Percentiles rank a stretch among this genome's conserved stretches.
Evolutionary conservation across 2,888 invertebrate genomes (phyloP).

Genomic region (Hoplodrina blanda): DNA sequence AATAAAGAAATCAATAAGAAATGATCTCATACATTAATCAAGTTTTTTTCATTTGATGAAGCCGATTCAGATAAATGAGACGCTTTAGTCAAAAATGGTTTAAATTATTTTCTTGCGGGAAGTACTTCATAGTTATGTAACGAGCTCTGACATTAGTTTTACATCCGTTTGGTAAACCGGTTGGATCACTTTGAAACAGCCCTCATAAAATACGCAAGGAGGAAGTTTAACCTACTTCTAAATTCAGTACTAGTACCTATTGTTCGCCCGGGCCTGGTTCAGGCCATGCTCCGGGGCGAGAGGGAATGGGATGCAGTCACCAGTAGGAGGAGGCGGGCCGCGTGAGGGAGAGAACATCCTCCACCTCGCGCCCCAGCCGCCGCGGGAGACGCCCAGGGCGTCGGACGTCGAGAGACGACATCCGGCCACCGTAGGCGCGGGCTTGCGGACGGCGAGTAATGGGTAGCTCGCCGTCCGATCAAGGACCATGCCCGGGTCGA

Average conservation of each 20-base stretch:
- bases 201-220: not conserved
- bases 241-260: not conserved
- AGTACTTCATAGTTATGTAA: slow-evolving; percentile 9
- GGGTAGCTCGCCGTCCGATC: too few relatives aligned
- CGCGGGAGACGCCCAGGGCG: too few relatives aligned
- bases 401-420: too few relatives aligned
- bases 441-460: too few relatives aligned
- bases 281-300: too few relatives aligned
- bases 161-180: slow-evolving; percentile 15
- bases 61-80: slow-evolving; percentile 22
- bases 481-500: too few relatives aligned
- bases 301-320: too few relatives aligned
- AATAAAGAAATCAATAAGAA: slow-evolving; percentile 39
- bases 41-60: slow-evolving; percentile 31
- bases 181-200: not conserved
- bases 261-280: too few relatives aligned
- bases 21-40: slow-evolving; percentile 21
- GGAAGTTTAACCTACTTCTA: not conserved
- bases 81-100: slow-evolving; percentile 18
- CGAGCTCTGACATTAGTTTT: not conserved
- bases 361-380: too few relatives aligned
- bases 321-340: too few relatives aligned
- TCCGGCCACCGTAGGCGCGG: too few relatives aligned
- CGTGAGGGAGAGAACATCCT: too few relatives aligned
- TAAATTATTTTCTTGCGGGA: slow-evolving; percentile 5